phyloP scores from a whole-genome alignment of 2,797 vertebrate genomes.

The Morus bassanus region DNA sequence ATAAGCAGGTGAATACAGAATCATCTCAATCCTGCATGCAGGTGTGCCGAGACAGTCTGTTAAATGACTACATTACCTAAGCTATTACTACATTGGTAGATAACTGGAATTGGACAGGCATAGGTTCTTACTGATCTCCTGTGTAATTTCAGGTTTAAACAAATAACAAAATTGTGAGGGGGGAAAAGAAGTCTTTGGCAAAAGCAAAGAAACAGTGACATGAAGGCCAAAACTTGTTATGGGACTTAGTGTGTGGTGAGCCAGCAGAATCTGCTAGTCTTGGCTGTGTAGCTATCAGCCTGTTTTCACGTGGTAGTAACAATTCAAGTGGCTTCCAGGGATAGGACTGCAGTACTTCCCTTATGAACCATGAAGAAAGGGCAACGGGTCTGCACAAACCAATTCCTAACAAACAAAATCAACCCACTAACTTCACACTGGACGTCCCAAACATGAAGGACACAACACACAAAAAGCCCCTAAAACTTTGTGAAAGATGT shows the following conservation, averaged over 20 bases:
- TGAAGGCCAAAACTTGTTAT: background rate
- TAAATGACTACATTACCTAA: background rate
- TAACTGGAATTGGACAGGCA: background rate
- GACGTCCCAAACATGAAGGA: background rate
- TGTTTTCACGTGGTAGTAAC: background rate
- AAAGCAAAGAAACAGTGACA: background rate
- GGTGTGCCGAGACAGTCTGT: background rate
- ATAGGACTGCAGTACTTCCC: background rate
- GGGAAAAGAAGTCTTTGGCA: background rate
- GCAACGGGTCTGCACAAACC: background rate
- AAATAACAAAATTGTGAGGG: background rate
- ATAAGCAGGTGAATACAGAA: background rate
- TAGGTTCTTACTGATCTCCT: background rate
- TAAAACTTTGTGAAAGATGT: background rate
- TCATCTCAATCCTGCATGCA: background rate
- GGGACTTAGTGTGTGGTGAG: background rate
- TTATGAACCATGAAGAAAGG: background rate
- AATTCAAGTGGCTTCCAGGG: background rate
- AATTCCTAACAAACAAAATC: background rate
- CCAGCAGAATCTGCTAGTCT: background rate
- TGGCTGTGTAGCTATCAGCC: background rate
- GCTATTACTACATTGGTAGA: background rate
- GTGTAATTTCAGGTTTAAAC: background rate
- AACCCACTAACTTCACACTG: background rate
- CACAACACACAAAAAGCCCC: background rate